phyloP scores from a whole-genome alignment of 1,140 invertebrate genomes.

The Leptoteleia sp. region DNA sequence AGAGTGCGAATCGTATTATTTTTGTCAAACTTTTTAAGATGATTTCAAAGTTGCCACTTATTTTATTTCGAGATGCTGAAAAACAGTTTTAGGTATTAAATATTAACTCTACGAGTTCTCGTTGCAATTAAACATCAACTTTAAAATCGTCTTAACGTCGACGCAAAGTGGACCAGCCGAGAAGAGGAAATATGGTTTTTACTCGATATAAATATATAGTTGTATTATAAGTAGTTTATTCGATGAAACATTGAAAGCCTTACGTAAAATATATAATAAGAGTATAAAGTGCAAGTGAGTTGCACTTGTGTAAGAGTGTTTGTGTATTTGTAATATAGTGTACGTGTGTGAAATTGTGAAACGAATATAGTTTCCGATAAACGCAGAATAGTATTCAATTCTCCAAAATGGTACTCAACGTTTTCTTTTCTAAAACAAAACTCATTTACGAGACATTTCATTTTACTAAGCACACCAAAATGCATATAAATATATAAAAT shows the following conservation, averaged over 20 bases:
- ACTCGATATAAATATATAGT: conserved; percentile 79
- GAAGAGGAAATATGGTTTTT: conserved; percentile 63
- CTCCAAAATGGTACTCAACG: background rate
- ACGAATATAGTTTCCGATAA: conserved; percentile 57
- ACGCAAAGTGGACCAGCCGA: conserved; percentile 56
- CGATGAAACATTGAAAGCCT: conserved; percentile 80
- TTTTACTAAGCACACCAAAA: background rate
- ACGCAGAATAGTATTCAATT: conserved; percentile 52
- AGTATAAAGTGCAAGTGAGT: conserved; percentile 67
- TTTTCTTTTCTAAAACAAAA: too few relatives aligned
- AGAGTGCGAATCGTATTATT: conserved; percentile 10
- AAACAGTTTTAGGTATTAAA: too few relatives aligned
- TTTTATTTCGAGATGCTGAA: too few relatives aligned
- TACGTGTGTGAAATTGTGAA: conserved; percentile 32
- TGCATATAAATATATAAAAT: too few relatives aligned
- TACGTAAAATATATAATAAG: conserved; percentile 78
- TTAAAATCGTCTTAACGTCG: conserved; percentile 16
- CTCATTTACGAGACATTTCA: background rate
- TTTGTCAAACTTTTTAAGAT: background rate
- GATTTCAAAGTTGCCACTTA: background rate
- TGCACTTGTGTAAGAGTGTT: conserved; percentile 50
- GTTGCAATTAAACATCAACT: too few relatives aligned
- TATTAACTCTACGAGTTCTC: too few relatives aligned
- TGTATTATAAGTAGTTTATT: conserved; percentile 79
- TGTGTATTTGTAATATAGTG: conserved; percentile 29